Conservation (phyloP, 2,888 invertebrate genomes). For the Ctena decussata region DNA sequence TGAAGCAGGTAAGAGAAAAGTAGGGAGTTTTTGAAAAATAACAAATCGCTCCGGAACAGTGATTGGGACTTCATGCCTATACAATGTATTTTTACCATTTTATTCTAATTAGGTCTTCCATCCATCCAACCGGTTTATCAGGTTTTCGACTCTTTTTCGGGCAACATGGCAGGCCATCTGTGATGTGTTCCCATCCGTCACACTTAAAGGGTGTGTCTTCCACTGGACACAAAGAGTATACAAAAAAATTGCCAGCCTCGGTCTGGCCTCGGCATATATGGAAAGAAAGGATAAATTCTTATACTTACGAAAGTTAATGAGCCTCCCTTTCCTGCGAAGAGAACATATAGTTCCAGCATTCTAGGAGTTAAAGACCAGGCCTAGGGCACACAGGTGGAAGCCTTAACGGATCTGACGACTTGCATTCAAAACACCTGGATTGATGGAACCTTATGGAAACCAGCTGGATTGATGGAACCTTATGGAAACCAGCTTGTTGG, state of each 20-base stretch:
- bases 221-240: neutral
- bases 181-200: neutral
- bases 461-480: neutral
- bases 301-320: conserved; percentile 19
- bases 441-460: neutral
- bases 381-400: neutral
- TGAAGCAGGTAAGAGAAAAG: neutral
- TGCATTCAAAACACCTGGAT: neutral
- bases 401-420: neutral
- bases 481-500: neutral
- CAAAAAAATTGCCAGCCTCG: conserved; percentile 16
- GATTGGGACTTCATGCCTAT: neutral
- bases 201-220: neutral
- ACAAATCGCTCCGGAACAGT: neutral
- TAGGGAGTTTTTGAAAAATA: neutral
- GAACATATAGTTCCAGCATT: conserved; percentile 32
- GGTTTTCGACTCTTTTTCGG: conserved; percentile 6
- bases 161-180: conserved; percentile 31
- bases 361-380: conserved; percentile 15
- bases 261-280: neutral
- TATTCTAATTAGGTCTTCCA: neutral
- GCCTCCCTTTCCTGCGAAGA: conserved; percentile 20
- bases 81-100: no score
- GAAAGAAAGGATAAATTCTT: neutral
- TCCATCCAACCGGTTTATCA: no score